Base-by-base conservation (phyloP, 2,797 vertebrate species). In the Columba guinea region DNA sequence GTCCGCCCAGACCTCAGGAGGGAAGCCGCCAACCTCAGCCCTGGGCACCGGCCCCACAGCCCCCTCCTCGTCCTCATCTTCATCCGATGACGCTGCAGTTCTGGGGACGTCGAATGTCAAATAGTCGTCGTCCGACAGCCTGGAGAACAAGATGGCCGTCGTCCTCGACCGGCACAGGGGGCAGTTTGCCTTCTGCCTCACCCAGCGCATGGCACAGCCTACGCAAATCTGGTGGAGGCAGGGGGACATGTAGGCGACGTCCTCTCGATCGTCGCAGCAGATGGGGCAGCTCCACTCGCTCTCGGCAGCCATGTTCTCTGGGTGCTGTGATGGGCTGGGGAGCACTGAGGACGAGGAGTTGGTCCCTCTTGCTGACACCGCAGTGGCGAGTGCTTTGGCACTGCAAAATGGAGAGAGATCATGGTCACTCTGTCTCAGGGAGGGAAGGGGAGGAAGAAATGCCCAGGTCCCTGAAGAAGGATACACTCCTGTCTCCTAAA, bases 131-230 rank as follows among this genome's bases (percentile, higher is more conserved):
- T 73, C 52, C 2, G 13, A n/a, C 52, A 12, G 20, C 52, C n/a
- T 30, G 0, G 13, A 56, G 69, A 44, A 44, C 12, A 56, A 6
- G 13, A 56, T n/a, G 37, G 32, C 12, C 5, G 2, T 56, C 0
- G 5, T 24, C 52, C 5, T 13, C 0, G 7, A 27, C 23, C 52
- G 14, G 69, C 52, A 44, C 30, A n/a, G 39, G 23, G 69, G 7
- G 30, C 37, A 73, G 69, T n/a, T 44, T 7, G 69, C 17, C 23
- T 44, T 44, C 69, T 27, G 23, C 52, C 3, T 4, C 10, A 10
- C 37, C 52, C 69, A 56, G 37, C 13, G 23, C 69, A 56, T 13
- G 6, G 37, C 37, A 26, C 52, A 56, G 69, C 30, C 37, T 26
- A 56, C 6, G 37, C 69, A 71, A 10, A 44, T n/a, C 8, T 15